Evolutionary conservation across 2,888 invertebrate species (phyloP).

Genomic region (Choreutis nemorana): DNA sequence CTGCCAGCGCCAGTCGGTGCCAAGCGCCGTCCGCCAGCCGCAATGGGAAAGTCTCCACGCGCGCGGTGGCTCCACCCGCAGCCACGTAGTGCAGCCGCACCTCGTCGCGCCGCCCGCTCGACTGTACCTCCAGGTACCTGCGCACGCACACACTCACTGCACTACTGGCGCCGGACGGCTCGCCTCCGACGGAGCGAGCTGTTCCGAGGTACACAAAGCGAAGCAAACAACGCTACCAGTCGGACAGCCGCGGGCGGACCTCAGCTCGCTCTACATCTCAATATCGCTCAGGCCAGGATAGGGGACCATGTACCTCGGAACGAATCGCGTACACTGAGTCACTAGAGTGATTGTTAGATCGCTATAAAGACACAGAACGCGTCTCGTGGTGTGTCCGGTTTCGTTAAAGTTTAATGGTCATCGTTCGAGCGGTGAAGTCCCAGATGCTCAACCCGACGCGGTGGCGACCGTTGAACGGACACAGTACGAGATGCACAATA

Average conservation of each 20-base stretch:
- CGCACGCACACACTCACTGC: slow-evolving; percentile 17
- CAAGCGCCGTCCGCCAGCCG: slow-evolving; percentile 87
- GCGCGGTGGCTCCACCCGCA: slow-evolving; percentile 64
- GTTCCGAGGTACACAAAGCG: slow-evolving; percentile 68
- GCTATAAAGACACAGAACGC: slow-evolving; percentile 30
- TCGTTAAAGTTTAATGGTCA: slow-evolving; percentile 11
- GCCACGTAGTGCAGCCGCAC: slow-evolving; percentile 84
- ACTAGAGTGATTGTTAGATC: slow-evolving; percentile 34
- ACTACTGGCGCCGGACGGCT: slow-evolving; percentile 14
- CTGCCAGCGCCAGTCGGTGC: slow-evolving; percentile 86
- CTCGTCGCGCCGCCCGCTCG: slow-evolving; percentile 87
- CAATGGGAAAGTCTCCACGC: slow-evolving; percentile 88
- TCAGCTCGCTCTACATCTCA: slow-evolving; percentile 57
- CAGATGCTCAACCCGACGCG: slow-evolving; percentile 13
- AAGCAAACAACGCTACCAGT: slow-evolving; percentile 57
- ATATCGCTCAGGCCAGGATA: slow-evolving; percentile 64
- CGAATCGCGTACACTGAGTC: slow-evolving; percentile 54
- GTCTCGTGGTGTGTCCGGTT: slow-evolving; percentile 32
- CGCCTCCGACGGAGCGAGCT: slow-evolving; percentile 40
- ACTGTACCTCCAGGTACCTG: slow-evolving; percentile 92
- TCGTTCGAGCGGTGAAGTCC: slow-evolving; percentile 17
- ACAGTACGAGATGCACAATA: slow-evolving; percentile 36
- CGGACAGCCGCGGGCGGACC: slow-evolving; percentile 33
- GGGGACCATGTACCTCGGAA: slow-evolving; percentile 69
- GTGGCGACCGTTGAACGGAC: slow-evolving; percentile 22